Evolutionary conservation across 2,888 invertebrate genomes (phyloP).

Genomic region (Caenorhabditis angaria): DNA sequence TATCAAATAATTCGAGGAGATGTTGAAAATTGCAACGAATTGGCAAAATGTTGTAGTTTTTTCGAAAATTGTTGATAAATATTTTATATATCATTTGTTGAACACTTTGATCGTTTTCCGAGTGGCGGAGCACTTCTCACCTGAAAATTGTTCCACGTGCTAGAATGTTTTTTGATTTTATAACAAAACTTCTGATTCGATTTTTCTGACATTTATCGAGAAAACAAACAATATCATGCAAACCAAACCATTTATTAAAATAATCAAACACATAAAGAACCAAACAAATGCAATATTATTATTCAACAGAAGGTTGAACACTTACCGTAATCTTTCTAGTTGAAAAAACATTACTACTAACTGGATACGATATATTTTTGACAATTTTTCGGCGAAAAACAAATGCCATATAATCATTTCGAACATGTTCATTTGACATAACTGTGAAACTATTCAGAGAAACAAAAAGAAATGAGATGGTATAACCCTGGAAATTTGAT

Average conservation of each 20-base stretch:
- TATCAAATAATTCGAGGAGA: neutral
- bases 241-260: constrained; percentile 1
- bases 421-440: neutral
- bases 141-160: no score
- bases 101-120: no score
- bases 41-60: neutral
- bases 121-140: no score
- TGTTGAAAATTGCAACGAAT: neutral
- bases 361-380: neutral
- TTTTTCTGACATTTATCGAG: no score
- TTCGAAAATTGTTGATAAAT: neutral
- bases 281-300: neutral
- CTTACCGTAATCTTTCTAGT: neutral
- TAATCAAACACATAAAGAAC: neutral
- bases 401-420: neutral
- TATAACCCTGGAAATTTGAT: neutral
- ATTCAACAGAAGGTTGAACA: neutral
- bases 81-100: no score
- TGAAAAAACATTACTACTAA: neutral
- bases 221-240: neutral
- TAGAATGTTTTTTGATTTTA: no score
- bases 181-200: no score
- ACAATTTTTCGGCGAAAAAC: neutral
- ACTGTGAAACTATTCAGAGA: neutral
- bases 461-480: neutral